Base-by-base conservation (phyloP, 2,113 vertebrate species). In the Burhinus oedicnemus region DNA sequence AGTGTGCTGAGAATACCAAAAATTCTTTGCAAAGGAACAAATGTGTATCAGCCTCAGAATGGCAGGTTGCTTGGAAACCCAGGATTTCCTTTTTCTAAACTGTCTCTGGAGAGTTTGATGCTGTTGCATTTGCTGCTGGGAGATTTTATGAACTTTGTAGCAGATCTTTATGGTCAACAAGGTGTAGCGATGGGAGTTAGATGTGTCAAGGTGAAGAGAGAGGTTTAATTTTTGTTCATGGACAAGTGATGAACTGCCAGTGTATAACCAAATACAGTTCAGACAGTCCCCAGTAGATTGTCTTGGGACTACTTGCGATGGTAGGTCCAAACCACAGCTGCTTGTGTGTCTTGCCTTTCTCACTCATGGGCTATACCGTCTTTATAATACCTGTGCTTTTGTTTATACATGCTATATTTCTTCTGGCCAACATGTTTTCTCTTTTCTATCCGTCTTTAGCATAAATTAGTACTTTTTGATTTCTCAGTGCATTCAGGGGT, bases 391-490 rank as follows among this genome's bases (percentile, higher is more conserved):
- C 21, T 54, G 1, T 58, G 22, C 8, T 55, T 72, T 57, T 61
- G 18, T 80, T 68, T 62, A 83, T 51, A 64, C 30, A 42, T 45
- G 12, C 11, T 22, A 2, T 36, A 27, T 65, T 92, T 83, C 36
- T 45, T 71, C 44, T 83, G 77, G 78, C 68, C 55, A n/a, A 49
- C 38, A 8, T 32, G 7, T 74, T 83, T 74, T 81, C 13, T 57
- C 57, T 81, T 83, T 92, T 52, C 42, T 58, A 21, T 58, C 25
- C 7, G 3, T 93, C 75, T 85, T 87, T 62, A 83, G 74, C 42
- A 51, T 83, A 94, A 79, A 88, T 82, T 54, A 83, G 34, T 71
- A n/a, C n/a, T 96, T 94, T 91, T 71, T 93, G 89, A 92, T 96
- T 97, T 86, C 70, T 96, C 52, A 25, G 34, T 80, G 44, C 52